Evolutionary conservation across 2,888 invertebrate genomes (phyloP), one percentile per base, ranked within the genome.

Genomic region (Scotopteryx bipunctaria): DNA sequence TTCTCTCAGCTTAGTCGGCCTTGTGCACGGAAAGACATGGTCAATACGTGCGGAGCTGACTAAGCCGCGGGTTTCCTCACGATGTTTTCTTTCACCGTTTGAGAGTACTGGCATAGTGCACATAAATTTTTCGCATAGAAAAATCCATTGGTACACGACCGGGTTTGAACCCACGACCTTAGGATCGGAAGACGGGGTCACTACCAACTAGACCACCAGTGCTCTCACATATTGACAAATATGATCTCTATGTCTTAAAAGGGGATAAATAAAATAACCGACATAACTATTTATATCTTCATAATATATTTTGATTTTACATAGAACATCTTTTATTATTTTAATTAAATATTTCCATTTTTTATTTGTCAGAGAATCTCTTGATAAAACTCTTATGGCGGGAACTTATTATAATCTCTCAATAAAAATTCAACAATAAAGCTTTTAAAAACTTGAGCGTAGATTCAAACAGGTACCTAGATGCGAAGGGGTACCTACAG

Each of bases 381-480:
- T 73, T 77, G 73, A 70, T 78, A 76, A 72, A 81, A 74, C 74
- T 56, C 78, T 82, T 74, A 81, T 74, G 78, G 83, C 86, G 77
- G 76, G 69, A 86, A 88, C 80, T 79, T 69, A 89, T 81, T 82
- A 86, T 74, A 89, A 86, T 83, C 73, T 81, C 71, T 81, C 66
- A 82, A 85, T 83, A 81, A 86, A 83, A 83, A 75, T 71, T 76
- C 71, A 88, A 89, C 86, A 86, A 84, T 88, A 87, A 89, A 89
- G 89, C 90, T 77, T 86, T 85, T 78, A 80, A 78, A 83, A 86
- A 85, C 73, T 88, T 89, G 88, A 88, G 88, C 90, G 85, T 84
- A 86, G 82, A 85, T 76, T 79, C 69, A 72, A 86, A 83, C 76
- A 75, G 82, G 84, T 84, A 84, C 85, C 83, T 84, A 83, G 71